Evolutionary conservation across 2,113 vertebrate genomes (phyloP).

Genomic region (Brienomyrus longianalis): DNA sequence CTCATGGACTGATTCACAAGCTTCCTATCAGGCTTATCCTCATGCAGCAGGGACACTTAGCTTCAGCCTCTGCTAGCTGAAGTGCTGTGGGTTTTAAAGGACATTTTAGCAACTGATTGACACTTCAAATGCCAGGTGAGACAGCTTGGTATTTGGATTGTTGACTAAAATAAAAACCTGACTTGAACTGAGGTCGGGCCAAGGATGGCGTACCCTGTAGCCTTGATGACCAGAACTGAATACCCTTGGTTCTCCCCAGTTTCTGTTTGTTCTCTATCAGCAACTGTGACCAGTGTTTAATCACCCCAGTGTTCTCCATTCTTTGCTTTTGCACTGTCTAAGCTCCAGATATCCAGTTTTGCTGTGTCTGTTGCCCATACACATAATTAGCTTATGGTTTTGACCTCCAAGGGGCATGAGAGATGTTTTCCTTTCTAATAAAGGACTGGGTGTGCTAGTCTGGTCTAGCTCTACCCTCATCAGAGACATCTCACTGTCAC

Average conservation of each 20-base stretch:
- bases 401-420: not conserved
- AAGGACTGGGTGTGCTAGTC: not conserved
- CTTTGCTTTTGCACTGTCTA: not conserved
- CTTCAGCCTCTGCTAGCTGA: not conserved
- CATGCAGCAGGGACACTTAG: not conserved
- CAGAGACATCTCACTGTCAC: not conserved
- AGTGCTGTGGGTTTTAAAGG: not conserved
- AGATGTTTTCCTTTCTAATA: not conserved
- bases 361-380: not conserved
- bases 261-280: not conserved
- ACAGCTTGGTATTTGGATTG: not conserved
- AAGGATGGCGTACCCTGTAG: not conserved
- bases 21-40: not conserved
- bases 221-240: not conserved
- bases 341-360: not conserved
- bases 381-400: not conserved
- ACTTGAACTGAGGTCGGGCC: not conserved
- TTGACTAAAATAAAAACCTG: not conserved
- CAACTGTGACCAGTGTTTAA: not conserved
- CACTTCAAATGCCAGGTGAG: not conserved
- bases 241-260: not conserved
- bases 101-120: not conserved
- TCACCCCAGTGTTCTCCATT: not conserved
- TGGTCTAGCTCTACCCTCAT: not conserved
- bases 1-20: not conserved